Evolutionary conservation across 2,888 invertebrate species (phyloP).

Genomic region (Melipona bicolor): DNA sequence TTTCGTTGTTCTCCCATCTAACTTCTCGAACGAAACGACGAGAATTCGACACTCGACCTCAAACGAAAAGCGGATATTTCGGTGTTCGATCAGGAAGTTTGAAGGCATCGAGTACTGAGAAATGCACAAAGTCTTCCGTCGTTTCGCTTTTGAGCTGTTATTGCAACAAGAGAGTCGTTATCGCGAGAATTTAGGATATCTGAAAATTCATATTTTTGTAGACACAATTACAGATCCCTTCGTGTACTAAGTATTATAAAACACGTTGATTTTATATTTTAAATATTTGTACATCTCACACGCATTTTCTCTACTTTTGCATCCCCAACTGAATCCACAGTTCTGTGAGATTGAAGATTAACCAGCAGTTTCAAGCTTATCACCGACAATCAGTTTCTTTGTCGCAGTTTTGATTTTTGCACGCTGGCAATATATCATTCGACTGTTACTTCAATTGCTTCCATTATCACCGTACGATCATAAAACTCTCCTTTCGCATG

Average conservation of each 20-base stretch:
- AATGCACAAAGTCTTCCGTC: neutral
- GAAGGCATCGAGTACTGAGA: neutral
- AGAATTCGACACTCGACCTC: slow-evolving; percentile 1
- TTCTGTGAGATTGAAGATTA: too few relatives aligned
- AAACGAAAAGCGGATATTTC: slow-evolving; percentile 10
- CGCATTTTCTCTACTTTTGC: too few relatives aligned
- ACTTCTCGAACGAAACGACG: slow-evolving; percentile 10
- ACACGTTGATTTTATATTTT: too few relatives aligned
- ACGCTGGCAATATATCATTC: neutral
- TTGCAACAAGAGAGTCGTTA: neutral
- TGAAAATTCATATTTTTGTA: neutral
- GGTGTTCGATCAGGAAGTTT: neutral
- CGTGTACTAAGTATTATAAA: too few relatives aligned
- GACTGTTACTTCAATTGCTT: neutral
- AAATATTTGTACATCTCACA: too few relatives aligned
- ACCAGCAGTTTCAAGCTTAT: neutral
- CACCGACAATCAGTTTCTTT: neutral
- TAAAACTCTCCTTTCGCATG: neutral
- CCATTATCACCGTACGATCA: neutral
- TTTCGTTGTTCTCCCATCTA: slow-evolving; percentile 32
- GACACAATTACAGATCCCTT: too few relatives aligned
- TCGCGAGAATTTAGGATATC: neutral
- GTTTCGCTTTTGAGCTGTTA: neutral
- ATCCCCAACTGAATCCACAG: too few relatives aligned
- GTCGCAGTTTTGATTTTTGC: too few relatives aligned